phyloP scores from a whole-genome alignment of 2,797 vertebrate species.

The Antennarius maculatus region DNA sequence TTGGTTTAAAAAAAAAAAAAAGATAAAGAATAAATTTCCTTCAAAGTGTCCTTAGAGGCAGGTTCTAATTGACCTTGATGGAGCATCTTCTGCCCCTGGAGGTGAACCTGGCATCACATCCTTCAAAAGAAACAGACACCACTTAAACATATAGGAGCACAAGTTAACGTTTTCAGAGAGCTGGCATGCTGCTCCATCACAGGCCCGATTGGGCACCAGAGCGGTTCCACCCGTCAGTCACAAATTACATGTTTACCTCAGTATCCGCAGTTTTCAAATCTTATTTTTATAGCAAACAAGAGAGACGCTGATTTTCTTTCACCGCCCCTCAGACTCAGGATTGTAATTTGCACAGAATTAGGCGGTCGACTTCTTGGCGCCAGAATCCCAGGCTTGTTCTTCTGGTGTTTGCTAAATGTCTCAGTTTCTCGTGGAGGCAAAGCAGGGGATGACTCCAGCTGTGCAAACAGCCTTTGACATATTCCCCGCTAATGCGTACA shows the following conservation, averaged over 20 bases:
- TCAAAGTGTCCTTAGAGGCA: conserved; percentile 15
- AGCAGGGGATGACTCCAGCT: conserved; percentile 64
- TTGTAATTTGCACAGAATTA: conserved; percentile 73
- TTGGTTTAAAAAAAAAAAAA: conserved; percentile 13
- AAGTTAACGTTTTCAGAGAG: conserved; percentile 39
- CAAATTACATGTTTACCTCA: conserved; percentile 78
- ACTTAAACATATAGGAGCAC: conserved; percentile 41
- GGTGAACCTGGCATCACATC: conserved; percentile 12
- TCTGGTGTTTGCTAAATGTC: conserved; percentile 68
- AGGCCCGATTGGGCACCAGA: conserved; percentile 58
- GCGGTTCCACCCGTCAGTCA: conserved; percentile 60
- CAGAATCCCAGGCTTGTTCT: conserved; percentile 65
- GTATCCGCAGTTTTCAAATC: conserved; percentile 49
- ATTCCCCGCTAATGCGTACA: conserved; percentile 32
- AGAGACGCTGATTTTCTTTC: conserved; percentile 55
- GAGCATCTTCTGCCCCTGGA: conserved; percentile 14
- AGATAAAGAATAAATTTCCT: conserved; percentile 3
- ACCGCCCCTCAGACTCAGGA: conserved; percentile 52
- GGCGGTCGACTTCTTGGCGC: conserved; percentile 56
- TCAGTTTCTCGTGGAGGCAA: conserved; percentile 55
- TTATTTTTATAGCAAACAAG: conserved; percentile 68
- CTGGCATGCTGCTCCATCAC: conserved; percentile 62
- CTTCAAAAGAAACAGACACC: conserved; percentile 47
- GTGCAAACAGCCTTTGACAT: conserved; percentile 66
- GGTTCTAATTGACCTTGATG: conserved; percentile 7